These are phyloP conservation scores for Acipenser ruthenus DNA, from an alignment of 2,797 vertebrate genomes.

Conservation along the genomic window DNA sequence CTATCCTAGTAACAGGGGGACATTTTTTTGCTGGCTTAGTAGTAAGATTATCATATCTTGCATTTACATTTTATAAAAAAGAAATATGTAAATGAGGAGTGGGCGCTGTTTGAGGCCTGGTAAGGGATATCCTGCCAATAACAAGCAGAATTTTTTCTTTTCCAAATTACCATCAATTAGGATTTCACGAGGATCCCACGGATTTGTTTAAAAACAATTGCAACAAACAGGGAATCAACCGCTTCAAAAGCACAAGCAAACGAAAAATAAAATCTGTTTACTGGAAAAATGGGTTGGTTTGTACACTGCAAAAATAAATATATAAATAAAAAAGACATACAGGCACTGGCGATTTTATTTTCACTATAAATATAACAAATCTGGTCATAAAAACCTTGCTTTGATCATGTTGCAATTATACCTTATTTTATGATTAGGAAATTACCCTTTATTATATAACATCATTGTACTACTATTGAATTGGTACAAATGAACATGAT, in stretches of 20 bases:
- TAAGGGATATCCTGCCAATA: slow-evolving; percentile 32
- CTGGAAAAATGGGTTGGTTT: slow-evolving; percentile 59
- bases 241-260: slow-evolving; percentile 74
- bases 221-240: slow-evolving; percentile 51
- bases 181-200: slow-evolving; percentile 32
- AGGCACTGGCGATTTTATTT: no score
- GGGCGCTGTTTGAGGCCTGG: slow-evolving; percentile 44
- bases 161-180: slow-evolving; percentile 49
- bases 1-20: slow-evolving; percentile 48
- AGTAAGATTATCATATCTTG: slow-evolving; percentile 62
- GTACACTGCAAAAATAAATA: slow-evolving; percentile 51
- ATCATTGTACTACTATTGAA: no score
- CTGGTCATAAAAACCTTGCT: no score
- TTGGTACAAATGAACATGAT: no score
- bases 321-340: no score
- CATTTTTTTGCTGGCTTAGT: slow-evolving; percentile 52
- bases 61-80: slow-evolving; percentile 59
- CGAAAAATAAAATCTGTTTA: slow-evolving; percentile 78
- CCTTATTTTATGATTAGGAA: no score
- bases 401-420: no score
- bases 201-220: slow-evolving; percentile 52
- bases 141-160: slow-evolving; percentile 29
- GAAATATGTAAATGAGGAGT: slow-evolving; percentile 60
- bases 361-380: no score
- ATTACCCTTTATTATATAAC: no score